Evolutionary conservation across 2,888 invertebrate genomes (phyloP), one percentile per base, ranked within the genome.

Genomic region (Marasmarcha lunaedactyla): DNA sequence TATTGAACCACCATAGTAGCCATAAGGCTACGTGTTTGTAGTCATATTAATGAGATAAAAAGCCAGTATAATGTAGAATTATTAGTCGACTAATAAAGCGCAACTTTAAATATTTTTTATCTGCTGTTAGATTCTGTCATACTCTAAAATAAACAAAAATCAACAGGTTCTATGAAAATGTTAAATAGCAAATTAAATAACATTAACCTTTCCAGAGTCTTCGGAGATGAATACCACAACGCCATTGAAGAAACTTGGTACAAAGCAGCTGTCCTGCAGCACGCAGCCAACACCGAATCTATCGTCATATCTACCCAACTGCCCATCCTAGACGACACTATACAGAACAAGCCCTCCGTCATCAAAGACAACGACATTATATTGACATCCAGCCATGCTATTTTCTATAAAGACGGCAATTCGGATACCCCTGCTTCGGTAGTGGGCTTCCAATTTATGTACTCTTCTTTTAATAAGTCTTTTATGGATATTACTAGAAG

Each of bases 211-310:
- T 30, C 20, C 57, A 89, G 88, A 12, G 89, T 90, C 46, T 94
- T 94, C 57, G 93, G 93, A 7, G 92, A 93, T 53, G 68, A 86
- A 36, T 89, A 94, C 59, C 87, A 61, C 37, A 87, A 87, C 39
- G 91, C 95, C 0, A 92, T 94, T 14, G 94, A 96, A 62, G 95
- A 95, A 66, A 89, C 92, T 0, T 96, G 95, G 94, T 96, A 96
- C 63, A 92, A 92, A 63, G 90, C 93, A 46, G 95, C 96, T 0
- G 93, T 96, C 2, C 85, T 95, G 34, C 94, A 94, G 55, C 91
- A 94, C 61, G 87, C 89, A 57, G 86, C 90, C 34, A 91, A 93
- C 54, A 85, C 88, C 5, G 89, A 92, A 27, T 90, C 92, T 1
- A 88, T 93, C 54, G 93, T 94, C 0, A 90, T 91, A 54, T 88